Evolutionary conservation across 2,797 vertebrate genomes (phyloP).

Genomic region (Hydrolagus colliei): DNA sequence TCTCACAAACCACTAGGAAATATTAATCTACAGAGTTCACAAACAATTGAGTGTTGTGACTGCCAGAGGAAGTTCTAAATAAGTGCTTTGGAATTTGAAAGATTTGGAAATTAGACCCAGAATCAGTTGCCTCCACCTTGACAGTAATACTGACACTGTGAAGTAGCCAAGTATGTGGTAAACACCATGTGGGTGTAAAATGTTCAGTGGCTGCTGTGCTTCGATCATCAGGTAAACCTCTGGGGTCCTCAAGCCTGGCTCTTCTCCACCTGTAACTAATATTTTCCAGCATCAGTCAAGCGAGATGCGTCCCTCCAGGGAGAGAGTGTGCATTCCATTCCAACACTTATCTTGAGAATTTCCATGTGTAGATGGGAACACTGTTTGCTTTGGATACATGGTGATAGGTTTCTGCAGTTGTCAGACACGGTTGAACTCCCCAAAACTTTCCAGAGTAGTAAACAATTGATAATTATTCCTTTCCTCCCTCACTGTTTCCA

Average conservation of each 20-base stretch:
- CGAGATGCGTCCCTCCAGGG: no score
- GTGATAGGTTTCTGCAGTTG: no score
- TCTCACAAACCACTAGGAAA: not conserved
- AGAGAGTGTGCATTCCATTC: no score
- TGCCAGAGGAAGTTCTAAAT: slow-evolving; percentile 13
- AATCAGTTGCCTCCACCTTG: not conserved
- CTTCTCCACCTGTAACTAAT: no score
- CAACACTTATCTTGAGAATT: no score
- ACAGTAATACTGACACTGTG: not conserved
- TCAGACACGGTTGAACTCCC: no score
- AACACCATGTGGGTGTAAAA: not conserved
- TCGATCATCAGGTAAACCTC: no score
- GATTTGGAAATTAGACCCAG: not conserved
- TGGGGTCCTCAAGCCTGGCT: not conserved
- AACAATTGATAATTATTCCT: not conserved
- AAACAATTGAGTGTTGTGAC: not conserved
- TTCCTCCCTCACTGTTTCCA: no score
- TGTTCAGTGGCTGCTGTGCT: not conserved
- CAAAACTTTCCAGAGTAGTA: not conserved
- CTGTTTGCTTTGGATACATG: no score
- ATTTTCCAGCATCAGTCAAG: no score
- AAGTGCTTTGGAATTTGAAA: slow-evolving; percentile 1
- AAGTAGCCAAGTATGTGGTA: not conserved
- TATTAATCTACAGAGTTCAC: slow-evolving; percentile 18
- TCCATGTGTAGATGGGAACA: no score